Evolutionary conservation across 2,113 vertebrate genomes (phyloP), one percentile per base, ranked within the genome.

Genomic region (Tupaia tana): DNA sequence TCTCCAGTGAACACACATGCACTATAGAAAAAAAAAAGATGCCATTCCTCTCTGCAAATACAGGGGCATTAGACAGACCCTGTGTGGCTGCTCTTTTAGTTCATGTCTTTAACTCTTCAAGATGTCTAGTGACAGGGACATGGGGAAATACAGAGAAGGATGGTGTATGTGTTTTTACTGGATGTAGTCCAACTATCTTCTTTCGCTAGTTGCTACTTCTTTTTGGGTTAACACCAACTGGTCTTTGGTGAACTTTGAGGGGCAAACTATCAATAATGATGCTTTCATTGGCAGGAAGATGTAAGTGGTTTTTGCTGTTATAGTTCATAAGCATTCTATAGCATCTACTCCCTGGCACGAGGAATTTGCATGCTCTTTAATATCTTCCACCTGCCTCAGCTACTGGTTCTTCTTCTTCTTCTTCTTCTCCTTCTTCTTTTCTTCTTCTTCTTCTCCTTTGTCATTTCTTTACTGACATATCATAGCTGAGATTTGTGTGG

Each of bases 71-170:
- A 67, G 52, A 58, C 3, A 67, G 61, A n/a, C 61, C 16, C 16
- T 67, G 56, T 34, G 18, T 63, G 3, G 18, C 22, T 58, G 14
- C 71, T 34, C 29, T 85, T 84, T 85, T 77, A 67, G 22, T 67
- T 5, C 43, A 66, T 22, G 29, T 67, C 10, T n/a, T 31, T 67
- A 58, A 1, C 8, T 77, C 8, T 77, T 67, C 71, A 67, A 18
- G 18, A 9, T 58, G 77, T 34, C 18, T 59, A 29, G 24, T 18
- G 18, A 58, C 24, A 52, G 16, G 22, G 61, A 70, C 3, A 1
- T 18, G 18, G 7, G 58, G 2, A 24, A n/a, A 59, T 12, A 29
- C 0, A 7, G 27, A 3, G n/a, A 8, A 52, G 54, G 34, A 4
- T 75, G 7, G 58, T 75, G 3, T 64, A 9, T 27, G 11, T 66